Conservation (phyloP, 2,888 invertebrate species). For the Agapostemon virescens region DNA sequence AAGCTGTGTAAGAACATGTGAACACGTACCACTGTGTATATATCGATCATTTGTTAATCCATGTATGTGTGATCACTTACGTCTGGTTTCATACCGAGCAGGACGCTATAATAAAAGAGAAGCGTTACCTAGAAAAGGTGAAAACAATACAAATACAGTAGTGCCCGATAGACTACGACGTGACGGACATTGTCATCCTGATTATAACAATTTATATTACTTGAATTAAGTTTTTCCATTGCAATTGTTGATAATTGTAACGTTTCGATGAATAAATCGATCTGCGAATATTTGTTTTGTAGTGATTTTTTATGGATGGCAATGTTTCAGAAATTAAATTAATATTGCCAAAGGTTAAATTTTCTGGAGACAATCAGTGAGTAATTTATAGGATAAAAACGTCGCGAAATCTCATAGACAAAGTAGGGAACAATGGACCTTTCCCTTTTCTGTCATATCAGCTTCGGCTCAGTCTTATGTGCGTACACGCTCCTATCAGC, state of each 20-base stretch:
- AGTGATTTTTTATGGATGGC: background rate
- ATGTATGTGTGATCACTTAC: too few relatives aligned
- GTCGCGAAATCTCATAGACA: slow-evolving; percentile 42
- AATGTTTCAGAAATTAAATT: slow-evolving; percentile 31
- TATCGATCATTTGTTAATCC: too few relatives aligned
- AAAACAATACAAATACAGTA: too few relatives aligned
- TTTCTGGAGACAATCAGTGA: slow-evolving; percentile 47
- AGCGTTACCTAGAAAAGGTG: too few relatives aligned
- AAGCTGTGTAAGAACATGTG: too few relatives aligned
- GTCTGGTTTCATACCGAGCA: too few relatives aligned
- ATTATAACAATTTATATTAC: too few relatives aligned
- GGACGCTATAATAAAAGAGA: too few relatives aligned
- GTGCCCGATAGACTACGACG: too few relatives aligned
- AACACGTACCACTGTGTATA: too few relatives aligned
- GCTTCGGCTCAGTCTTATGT: slow-evolving; percentile 13
- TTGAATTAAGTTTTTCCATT: too few relatives aligned
- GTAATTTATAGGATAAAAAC: slow-evolving; percentile 49
- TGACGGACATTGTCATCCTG: too few relatives aligned
- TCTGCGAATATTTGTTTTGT: background rate
- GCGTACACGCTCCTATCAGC: slow-evolving; percentile 36
- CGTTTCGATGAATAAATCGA: background rate
- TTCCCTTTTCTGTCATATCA: slow-evolving; percentile 51
- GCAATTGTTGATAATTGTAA: background rate
- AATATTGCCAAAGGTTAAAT: slow-evolving; percentile 10
- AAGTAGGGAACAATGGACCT: slow-evolving; percentile 47